phyloP scores from a whole-genome alignment of 2,113 vertebrate species.

The Cettia cetti region DNA sequence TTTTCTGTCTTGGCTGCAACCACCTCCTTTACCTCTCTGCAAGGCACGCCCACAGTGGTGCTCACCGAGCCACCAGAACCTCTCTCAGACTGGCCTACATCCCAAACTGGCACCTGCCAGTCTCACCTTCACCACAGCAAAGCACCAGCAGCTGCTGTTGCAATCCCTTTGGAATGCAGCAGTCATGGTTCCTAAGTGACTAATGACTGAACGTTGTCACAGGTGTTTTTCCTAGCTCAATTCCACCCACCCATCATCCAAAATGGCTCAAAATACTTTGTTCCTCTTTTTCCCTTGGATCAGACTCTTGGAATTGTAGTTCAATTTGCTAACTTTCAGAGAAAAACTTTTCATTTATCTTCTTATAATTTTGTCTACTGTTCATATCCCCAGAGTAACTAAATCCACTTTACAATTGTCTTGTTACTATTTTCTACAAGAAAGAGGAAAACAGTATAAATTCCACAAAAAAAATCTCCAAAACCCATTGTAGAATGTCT shows the following conservation, averaged over 20 bases:
- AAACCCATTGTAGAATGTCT: not conserved
- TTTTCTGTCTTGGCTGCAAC: conserved; percentile 24
- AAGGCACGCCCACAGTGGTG: not conserved
- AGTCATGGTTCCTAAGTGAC: conserved; percentile 27
- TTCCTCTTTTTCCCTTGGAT: not conserved
- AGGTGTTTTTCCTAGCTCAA: conserved; percentile 22
- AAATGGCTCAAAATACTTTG: not conserved
- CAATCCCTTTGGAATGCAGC: conserved; percentile 28
- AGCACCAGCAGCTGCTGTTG: conserved; percentile 8
- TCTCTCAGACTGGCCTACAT: not conserved
- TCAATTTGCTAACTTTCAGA: not conserved
- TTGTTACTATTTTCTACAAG: not conserved
- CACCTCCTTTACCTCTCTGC: not conserved
- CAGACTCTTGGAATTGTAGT: not conserved
- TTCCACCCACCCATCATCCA: not conserved
- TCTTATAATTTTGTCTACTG: not conserved
- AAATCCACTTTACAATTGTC: not conserved
- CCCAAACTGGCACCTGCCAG: not conserved
- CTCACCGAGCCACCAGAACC: not conserved
- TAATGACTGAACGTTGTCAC: not conserved
- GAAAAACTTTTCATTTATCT: not conserved
- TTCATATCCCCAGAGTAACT: not conserved
- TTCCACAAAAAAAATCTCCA: not conserved
- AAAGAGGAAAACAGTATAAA: not conserved
- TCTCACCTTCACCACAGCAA: conserved; percentile 16